Base-by-base conservation (phyloP, 2,113 vertebrate species). In the Ibidorhyncha struthersii region DNA sequence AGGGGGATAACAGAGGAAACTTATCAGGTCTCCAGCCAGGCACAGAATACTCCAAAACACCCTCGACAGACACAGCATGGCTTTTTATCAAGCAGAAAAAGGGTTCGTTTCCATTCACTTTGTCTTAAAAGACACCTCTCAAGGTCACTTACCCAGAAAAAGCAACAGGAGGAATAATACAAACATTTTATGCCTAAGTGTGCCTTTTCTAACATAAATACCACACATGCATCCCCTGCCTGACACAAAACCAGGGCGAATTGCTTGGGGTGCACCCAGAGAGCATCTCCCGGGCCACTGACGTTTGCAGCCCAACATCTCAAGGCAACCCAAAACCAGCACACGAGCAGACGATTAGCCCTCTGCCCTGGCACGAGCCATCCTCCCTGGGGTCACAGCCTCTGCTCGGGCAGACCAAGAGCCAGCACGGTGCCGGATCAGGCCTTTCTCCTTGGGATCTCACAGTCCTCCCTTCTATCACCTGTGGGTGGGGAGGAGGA, bases 171-270 rank as follows among this genome's bases (percentile, higher is more conserved):
- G 6, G 23, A 72, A 5, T 4, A 12, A 29, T 49, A 67, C 63
- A 47, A 81, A 65, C 9, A 9, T 3, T 29, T 88, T 11, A 6
- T 8, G 15, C 11, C 47, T 19, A 41, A 23, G 13, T 2, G 1
- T 30, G 56, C 9, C 32, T 83, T 72, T 62, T 80, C 23, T 27
- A 21, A 45, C 71, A 62, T 1, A 56, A 74, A 66, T 6, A 26
- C 20, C 61, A 12, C 0, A 0, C 1, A 2, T 20, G 45, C 45
- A 40, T 4, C 12, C 74, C 41, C 71, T 58, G 30, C 30, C 78
- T n/a, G 50, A 52, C 2, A 8, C 56, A 9, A 58, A 50, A 25
- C 6, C 4, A 6, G 16, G n/a, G 12, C 8, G 2, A 21, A 49
- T 8, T 27, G 7, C 8, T 2, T 1, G 8, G 69, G 63, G 10